Evolutionary conservation across 2,113 vertebrate genomes (phyloP), one percentile per base, ranked within the genome.

Genomic region (Calyptomena viridis): DNA sequence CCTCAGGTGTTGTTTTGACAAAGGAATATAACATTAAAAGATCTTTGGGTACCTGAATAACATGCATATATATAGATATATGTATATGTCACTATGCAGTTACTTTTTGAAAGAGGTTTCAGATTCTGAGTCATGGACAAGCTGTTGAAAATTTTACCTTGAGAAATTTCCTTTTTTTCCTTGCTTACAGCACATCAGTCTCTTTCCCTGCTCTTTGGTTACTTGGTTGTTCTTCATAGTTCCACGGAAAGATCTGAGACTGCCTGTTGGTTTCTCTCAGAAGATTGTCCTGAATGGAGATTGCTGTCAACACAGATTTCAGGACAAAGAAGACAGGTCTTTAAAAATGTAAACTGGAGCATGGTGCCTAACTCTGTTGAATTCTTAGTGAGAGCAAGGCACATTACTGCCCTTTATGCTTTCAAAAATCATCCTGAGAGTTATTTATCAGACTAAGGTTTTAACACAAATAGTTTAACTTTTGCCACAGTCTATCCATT

Each of bases 241-340:
- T 52, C 63, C 39, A 13, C 24, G 25, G 50, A 55, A 91, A 83
- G 63, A 33, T 87, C 73, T 89, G 82, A 69, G 47, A 8, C 21
- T 62, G 40, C 30, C 40, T 74, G 40, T 76, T 90, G 80, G 35
- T 19, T 89, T 80, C 42, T 62, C 42, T 80, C 75, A 55, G 67
- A 85, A 78, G 91, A 95, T 83, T 59, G 52, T 85, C 59, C 63
- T 80, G 82, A 87, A 91, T n/a, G 44, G 53, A 80, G 42, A 31
- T 77, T 80, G 71, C 91, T 87, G 84, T 90, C 84, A 90, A 93
- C 89, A 77, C 75, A 85, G 89, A 87, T 85, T 83, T 94, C 63
- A 77, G 74, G 46, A 89, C 78, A 91, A 96, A 96, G 82, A 82
- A 62, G 24, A 33, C 19, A 90, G 46, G 87, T 83, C 93, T 95